A percentile compares a stretch with the other conserved stretches of the same genome.
Conservation (phyloP, 2,797 vertebrate species). For the Thalassophryne amazonica region DNA sequence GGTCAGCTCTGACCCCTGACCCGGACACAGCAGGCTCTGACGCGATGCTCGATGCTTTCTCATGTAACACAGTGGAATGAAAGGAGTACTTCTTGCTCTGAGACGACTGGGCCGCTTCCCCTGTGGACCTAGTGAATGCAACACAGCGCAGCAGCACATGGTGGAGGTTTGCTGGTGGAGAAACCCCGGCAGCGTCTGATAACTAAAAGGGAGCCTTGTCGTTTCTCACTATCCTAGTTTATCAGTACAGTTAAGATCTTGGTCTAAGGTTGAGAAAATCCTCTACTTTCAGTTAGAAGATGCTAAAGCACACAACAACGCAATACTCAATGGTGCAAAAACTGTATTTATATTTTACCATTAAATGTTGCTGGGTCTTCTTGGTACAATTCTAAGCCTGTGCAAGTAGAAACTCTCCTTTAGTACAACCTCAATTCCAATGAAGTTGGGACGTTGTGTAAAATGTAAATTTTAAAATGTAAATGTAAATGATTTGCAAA, state of each 20-base stretch:
- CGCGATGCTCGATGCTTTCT: slow-evolving; percentile 64
- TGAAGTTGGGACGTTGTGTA: too few species aligned
- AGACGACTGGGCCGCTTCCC: slow-evolving; percentile 56
- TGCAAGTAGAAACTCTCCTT: too few species aligned
- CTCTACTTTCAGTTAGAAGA: neutral
- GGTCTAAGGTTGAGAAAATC: slow-evolving; percentile 12
- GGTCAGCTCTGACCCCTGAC: slow-evolving; percentile 70
- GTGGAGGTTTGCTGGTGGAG: slow-evolving; percentile 32
- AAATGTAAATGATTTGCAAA: too few species aligned
- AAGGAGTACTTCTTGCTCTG: slow-evolving; percentile 53
- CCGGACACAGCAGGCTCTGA: slow-evolving; percentile 59
- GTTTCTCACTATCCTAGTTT: slow-evolving; percentile 44
- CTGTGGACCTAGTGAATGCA: slow-evolving; percentile 50
- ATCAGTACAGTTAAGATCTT: slow-evolving; percentile 27
- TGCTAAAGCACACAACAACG: neutral
- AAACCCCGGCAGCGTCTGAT: slow-evolving; percentile 22
- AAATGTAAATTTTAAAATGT: too few species aligned
- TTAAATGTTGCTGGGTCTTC: too few species aligned
- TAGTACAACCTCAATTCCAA: too few species aligned
- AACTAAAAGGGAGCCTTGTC: slow-evolving; percentile 37
- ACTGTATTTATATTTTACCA: too few species aligned
- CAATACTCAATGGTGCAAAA: too few species aligned
- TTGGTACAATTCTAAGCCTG: too few species aligned
- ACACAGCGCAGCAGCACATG: slow-evolving; percentile 25
- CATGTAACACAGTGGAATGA: slow-evolving; percentile 72